These are phyloP conservation scores for Nyctereutes procyonoides DNA, from an alignment of 2,113 vertebrate species.

Conservation along the genomic window DNA sequence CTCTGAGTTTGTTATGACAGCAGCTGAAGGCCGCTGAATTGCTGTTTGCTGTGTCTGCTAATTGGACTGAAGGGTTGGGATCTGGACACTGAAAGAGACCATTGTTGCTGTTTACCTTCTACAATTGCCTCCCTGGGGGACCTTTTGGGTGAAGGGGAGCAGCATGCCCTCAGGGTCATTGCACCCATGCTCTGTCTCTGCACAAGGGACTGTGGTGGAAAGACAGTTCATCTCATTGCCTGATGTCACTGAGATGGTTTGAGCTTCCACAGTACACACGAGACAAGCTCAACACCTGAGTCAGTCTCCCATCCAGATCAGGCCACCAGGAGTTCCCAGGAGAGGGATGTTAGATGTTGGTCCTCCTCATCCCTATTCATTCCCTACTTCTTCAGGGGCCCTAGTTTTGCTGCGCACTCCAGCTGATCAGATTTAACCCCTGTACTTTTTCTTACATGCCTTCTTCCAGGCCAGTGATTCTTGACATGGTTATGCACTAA, in stretches of 20 bases:
- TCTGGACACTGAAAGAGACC: slow-evolving; percentile 89
- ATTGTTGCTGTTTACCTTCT: slow-evolving; percentile 86
- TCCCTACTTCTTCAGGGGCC: background rate
- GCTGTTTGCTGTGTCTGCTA: slow-evolving; percentile 87
- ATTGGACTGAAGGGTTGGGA: slow-evolving; percentile 90
- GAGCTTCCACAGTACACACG: background rate
- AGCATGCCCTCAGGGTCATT: slow-evolving; percentile 33
- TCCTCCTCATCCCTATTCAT: background rate
- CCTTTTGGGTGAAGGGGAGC: slow-evolving; percentile 70
- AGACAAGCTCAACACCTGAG: background rate
- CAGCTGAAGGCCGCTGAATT: slow-evolving; percentile 86
- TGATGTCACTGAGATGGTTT: background rate
- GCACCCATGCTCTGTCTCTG: slow-evolving; percentile 59
- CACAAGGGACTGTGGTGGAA: background rate
- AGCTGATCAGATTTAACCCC: background rate
- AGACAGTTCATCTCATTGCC: background rate
- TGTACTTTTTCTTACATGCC: background rate
- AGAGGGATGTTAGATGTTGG: background rate
- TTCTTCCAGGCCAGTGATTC: slow-evolving; percentile 3
- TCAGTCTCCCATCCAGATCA: background rate
- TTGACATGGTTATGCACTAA: background rate
- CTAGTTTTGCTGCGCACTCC: background rate
- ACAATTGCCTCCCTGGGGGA: slow-evolving; percentile 74
- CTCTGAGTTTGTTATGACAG: slow-evolving; percentile 91
- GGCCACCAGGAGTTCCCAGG: background rate